Evolutionary conservation across 1,140 invertebrate genomes (phyloP).

Genomic region (Zelostemma sp.): DNA sequence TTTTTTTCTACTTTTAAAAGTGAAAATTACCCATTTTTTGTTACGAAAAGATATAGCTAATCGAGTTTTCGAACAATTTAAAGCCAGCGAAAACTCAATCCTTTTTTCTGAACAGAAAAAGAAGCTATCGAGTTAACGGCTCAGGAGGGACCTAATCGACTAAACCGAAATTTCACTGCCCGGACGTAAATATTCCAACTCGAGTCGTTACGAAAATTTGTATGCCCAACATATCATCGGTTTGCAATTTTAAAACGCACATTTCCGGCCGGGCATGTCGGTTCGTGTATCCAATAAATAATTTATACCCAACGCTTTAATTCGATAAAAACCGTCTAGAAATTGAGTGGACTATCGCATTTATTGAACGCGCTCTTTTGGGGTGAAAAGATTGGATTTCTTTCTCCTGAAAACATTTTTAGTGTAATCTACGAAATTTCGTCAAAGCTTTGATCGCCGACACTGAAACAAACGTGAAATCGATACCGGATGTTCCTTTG

Average conservation of each 20-base stretch:
- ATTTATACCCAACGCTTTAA: constrained; percentile 45
- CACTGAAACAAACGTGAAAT: too few species aligned
- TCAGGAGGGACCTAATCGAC: constrained; percentile 22
- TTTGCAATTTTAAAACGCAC: constrained; percentile 46
- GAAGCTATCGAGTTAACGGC: neutral
- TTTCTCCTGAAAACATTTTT: too few species aligned
- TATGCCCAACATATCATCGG: constrained; percentile 39
- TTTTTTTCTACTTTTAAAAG: too few species aligned
- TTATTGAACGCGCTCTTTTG: too few species aligned
- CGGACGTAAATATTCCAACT: constrained; percentile 45
- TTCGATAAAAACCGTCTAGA: constrained; percentile 43
- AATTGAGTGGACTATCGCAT: constrained; percentile 12
- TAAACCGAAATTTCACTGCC: constrained; percentile 34
- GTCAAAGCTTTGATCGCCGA: too few species aligned
- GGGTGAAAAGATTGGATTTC: too few species aligned
- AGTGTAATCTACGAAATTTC: too few species aligned
- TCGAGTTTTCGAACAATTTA: too few species aligned
- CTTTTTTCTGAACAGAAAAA: neutral
- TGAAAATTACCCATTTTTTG: too few species aligned
- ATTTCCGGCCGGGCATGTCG: constrained; percentile 46
- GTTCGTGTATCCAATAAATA: constrained; percentile 39
- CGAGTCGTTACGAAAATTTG: constrained; percentile 33
- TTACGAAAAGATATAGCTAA: too few species aligned
- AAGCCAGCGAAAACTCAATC: neutral
- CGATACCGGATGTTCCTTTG: too few species aligned